A percentile compares a stretch with the other conserved stretches of the same genome.
Conservation (phyloP, 2,888 invertebrate species). For the Pherbina coryleti region DNA sequence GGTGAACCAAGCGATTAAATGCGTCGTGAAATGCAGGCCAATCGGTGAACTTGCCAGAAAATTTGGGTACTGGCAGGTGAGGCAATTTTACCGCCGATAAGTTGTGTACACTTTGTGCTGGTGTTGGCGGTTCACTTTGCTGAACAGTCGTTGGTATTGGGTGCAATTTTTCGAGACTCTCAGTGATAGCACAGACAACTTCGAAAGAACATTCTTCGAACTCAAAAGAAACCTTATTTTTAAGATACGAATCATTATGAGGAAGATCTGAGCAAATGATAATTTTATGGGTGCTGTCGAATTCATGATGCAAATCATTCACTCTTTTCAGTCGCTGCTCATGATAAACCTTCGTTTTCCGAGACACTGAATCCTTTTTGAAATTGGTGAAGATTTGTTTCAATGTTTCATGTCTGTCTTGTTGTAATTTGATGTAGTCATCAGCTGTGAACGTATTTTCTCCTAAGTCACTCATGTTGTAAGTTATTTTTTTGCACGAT, state of each 20-base stretch:
- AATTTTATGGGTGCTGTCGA: not conserved
- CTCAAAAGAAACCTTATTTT: not conserved
- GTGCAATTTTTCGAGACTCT: not conserved
- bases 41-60: constrained; percentile 38
- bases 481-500: not conserved
- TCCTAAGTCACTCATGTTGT: not conserved
- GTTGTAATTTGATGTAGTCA: constrained; percentile 14
- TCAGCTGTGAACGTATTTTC: constrained; percentile 2
- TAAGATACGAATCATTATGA: not conserved
- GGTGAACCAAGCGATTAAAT: constrained; percentile 23
- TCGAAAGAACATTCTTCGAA: not conserved
- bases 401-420: not conserved
- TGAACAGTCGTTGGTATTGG: not conserved
- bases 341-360: constrained; percentile 26
- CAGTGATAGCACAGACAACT: not conserved
- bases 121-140: not conserved
- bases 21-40: constrained; percentile 35
- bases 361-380: constrained; percentile 20
- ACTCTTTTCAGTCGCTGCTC: constrained; percentile 6
- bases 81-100: constrained; percentile 12
- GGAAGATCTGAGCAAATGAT: not conserved
- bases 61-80: constrained; percentile 25
- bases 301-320: not conserved
- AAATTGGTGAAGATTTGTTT: constrained; percentile 13
- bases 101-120: not conserved